These are phyloP conservation scores for Reticulitermes speratus DNA, from an alignment of 1,140 invertebrate species.

Conservation along the genomic window DNA sequence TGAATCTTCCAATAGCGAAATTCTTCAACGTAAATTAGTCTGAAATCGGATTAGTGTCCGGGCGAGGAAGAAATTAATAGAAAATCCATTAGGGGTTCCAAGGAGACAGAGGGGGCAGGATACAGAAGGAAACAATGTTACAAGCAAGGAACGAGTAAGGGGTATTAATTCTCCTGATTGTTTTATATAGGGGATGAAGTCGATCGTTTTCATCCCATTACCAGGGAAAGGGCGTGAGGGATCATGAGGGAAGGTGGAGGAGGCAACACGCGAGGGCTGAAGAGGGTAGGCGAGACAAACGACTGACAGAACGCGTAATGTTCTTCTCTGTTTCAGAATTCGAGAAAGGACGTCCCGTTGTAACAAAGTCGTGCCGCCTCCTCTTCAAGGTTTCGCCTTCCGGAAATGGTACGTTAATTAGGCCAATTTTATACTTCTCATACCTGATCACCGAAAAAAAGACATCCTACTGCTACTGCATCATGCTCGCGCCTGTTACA, in stretches of 20 bases:
- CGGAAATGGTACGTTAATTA: too few relatives aligned
- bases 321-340: too few relatives aligned
- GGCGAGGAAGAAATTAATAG: conserved; percentile 30
- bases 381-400: too few relatives aligned
- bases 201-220: conserved; percentile 18
- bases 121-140: conserved; percentile 13
- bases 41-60: conserved; percentile 27
- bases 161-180: conserved; percentile 31
- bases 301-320: background rate
- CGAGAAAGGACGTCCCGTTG: too few relatives aligned
- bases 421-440: too few relatives aligned
- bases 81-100: conserved; percentile 27
- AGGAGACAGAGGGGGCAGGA: background rate
- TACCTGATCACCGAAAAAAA: too few relatives aligned
- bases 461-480: too few relatives aligned
- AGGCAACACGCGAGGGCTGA: background rate
- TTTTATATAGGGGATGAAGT: conserved; percentile 24
- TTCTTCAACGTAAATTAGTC: conserved; percentile 28
- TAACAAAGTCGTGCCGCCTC: too few relatives aligned
- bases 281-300: background rate
- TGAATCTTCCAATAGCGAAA: conserved; percentile 15
- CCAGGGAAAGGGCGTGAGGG: background rate
- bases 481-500: too few relatives aligned
- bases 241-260: background rate
- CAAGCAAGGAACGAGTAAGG: conserved; percentile 5